Percentiles rank a stretch among this genome's conserved stretches.
These are phyloP conservation scores for Lycodopsis pacificus DNA, from an alignment of 2,797 vertebrate genomes.

Conservation along the genomic window DNA sequence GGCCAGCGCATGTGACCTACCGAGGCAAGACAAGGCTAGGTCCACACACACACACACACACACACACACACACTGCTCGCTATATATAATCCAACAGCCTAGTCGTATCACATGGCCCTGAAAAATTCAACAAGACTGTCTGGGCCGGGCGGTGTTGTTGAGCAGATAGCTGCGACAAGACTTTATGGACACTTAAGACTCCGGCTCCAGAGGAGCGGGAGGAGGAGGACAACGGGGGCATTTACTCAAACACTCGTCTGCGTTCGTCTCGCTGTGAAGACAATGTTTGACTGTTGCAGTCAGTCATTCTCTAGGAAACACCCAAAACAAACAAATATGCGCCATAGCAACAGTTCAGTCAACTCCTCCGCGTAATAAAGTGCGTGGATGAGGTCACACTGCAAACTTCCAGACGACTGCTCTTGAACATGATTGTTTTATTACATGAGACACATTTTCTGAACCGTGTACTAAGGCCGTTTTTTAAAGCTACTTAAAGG, in stretches of 20 bases:
- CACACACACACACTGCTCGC: background rate
- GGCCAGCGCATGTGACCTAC: constrained; percentile 32
- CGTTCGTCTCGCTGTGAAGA: background rate
- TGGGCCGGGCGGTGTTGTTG: constrained; percentile 29
- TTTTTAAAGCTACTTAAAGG: background rate
- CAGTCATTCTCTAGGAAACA: constrained; percentile 8
- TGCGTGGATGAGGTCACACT: background rate
- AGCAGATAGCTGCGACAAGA: constrained; percentile 46
- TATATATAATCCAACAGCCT: constrained; percentile 74
- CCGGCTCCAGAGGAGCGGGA: constrained; percentile 6
- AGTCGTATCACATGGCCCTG: constrained; percentile 77
- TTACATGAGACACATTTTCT: background rate
- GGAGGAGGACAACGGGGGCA: constrained; percentile 1
- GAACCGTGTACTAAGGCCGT: background rate
- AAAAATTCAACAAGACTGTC: constrained; percentile 83
- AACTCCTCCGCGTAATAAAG: background rate
- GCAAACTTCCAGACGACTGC: background rate
- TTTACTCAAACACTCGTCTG: background rate
- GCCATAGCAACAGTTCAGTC: background rate
- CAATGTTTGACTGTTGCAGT: background rate
- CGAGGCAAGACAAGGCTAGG: constrained; percentile 8
- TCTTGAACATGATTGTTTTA: background rate
- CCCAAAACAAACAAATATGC: constrained; percentile 1
- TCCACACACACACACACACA: background rate
- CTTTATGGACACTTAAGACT: constrained; percentile 56